Evolutionary conservation across 92 coral and sea anemone genomes (phyloP).

Genomic region (Phenganax subtilis): DNA sequence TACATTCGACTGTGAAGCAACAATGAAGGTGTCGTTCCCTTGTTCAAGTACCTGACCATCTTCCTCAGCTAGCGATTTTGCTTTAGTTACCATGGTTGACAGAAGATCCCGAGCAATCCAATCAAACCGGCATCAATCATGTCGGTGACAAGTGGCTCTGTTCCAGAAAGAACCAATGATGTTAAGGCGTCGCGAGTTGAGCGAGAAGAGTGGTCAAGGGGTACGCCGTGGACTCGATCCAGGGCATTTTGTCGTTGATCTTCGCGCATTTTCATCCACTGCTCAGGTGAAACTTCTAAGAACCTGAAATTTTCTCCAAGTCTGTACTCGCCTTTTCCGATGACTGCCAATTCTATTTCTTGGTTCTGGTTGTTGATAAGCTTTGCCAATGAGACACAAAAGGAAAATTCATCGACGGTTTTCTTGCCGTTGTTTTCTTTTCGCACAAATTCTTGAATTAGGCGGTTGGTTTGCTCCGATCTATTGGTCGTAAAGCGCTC

Average conservation of each 20-base stretch:
- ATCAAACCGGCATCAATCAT: conserved; percentile 30
- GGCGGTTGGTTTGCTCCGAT: conserved; percentile 45
- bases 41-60: conserved; percentile 19
- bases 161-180: conserved; percentile 13
- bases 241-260: conserved; percentile 38
- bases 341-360: conserved; percentile 46
- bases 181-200: conserved; percentile 11
- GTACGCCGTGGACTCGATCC: conserved; percentile 27
- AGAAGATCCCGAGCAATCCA: conserved; percentile 44
- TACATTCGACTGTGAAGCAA: conserved; percentile 37
- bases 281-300: conserved; percentile 32
- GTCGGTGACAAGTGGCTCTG: not conserved
- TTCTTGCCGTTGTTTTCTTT: not conserved
- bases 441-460: conserved; percentile 46
- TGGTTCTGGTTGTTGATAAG: conserved; percentile 42
- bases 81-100: conserved; percentile 11
- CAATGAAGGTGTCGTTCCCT: conserved; percentile 31
- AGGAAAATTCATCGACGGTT: not conserved
- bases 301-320: conserved; percentile 35
- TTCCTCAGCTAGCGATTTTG: conserved; percentile 23
- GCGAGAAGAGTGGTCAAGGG: conserved; percentile 16
- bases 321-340: conserved; percentile 38
- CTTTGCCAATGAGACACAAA: not conserved
- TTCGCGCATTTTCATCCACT: conserved; percentile 38
- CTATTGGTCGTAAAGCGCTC: conserved; percentile 44